Base-by-base conservation (phyloP, 2,797 vertebrate genomes). In the Artibeus lituratus region DNA sequence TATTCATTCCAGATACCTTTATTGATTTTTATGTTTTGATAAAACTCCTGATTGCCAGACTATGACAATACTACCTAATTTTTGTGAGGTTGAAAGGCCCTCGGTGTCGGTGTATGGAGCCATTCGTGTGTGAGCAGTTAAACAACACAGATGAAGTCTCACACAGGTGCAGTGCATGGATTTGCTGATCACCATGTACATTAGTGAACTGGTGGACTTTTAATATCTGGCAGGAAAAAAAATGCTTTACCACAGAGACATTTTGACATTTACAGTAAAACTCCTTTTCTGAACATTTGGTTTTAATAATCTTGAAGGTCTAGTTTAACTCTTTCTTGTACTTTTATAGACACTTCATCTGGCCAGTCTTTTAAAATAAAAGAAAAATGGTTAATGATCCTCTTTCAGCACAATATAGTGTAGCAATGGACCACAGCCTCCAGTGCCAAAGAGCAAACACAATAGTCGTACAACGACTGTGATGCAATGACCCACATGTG, bases 251-350 rank as follows among this genome's bases (percentile, higher is more conserved):
- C 85, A 73, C 24, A 51, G 44, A 90, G 29, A 57, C 15, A 86
- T 73, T 91, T 76, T 91, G 81, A 93, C 51, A 87, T 84, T 92
- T 88, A 93, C n/a, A 47, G 91, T 55, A 51, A 88, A 88, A 88
- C 37, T 86, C 39, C 32, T 82, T 84, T 95, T 92, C 73, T 94
- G 55, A 96, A 69, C 55, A 91, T 92, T 86, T 96, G 85, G 69
- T 88, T 96, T 87, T 95, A 73, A 90, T 88, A 81, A 93, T 76
- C 53, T 82, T 76, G 35, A 87, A 42, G 35, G 59, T 83, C 35
- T 78, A 42, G 26, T 74, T 94, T 95, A 93, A 91, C 74, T 74
- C 62, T 96, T 93, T 85, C n/a, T 62, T 90, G 10, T 24, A 67
- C 53, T 35, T 84, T 85, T 49, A 87, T 39, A 59, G 69, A 57